Base-by-base conservation (phyloP, 2,113 vertebrate genomes). In the Petrocephalus microphthalmus region DNA sequence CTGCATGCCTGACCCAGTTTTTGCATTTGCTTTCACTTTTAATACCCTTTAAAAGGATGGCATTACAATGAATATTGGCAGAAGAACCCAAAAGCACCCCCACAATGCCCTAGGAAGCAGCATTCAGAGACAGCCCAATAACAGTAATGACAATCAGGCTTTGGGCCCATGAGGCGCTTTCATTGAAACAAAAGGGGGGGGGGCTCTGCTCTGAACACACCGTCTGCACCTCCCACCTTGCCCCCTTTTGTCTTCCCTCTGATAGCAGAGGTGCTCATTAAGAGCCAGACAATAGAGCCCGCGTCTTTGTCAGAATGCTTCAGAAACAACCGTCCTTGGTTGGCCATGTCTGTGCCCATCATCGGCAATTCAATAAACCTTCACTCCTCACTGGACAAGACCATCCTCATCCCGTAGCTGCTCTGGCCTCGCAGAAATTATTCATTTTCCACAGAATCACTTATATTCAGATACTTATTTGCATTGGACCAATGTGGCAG, bases 11-110 rank as follows among this genome's bases (percentile, higher is more conserved):
- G 71, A 15, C 71, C 71, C 33, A 3, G 71, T 78, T 78, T 78
- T 37, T 29, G 37, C 71, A 74, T 74, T 74, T 29, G 29, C 33
- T 74, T 51, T 7, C 15, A 87, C 45, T 47, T 87, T 74, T 5
- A 33, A 22, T 64, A 60, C 64, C 47, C 42, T 29, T 10, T 52
- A 84, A n/a, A 29, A 71, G 47, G 82, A 84, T 33, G 45, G 13
- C 57, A 49, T 74, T 20, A 67, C n/a, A 37, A 53, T 78, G n/a
- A 90, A 89, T 93, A 91, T 93, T 92, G 89, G 89, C 89, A 91
- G 92, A 94, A 91, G 88, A 94, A 93, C 93, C 94, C 93, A 95
- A 95, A 94, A 95, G 91, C 91, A 92, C 89, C 93, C n/a, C 92
- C 92, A 94, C 91, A 88, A 92, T 94, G 94, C 94, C 92, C 90